phyloP scores from a whole-genome alignment of 2,888 invertebrate species.

The Idaea biselata region DNA sequence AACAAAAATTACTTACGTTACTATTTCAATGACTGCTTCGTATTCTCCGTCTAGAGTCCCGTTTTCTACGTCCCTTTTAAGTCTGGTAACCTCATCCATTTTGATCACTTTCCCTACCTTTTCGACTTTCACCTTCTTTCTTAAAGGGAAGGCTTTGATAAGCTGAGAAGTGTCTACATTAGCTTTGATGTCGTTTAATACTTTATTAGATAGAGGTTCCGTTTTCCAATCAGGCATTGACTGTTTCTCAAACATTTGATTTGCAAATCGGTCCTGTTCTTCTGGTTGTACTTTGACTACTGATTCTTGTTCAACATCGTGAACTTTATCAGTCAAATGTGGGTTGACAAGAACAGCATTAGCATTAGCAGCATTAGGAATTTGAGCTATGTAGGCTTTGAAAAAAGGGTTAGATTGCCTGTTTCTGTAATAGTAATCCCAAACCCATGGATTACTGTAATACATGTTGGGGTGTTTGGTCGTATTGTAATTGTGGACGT shows the following conservation, averaged over 20 bases:
- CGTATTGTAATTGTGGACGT: conserved; percentile 39
- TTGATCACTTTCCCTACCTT: conserved; percentile 57
- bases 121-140: conserved; percentile 58
- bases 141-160: conserved; percentile 47
- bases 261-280: conserved; percentile 15
- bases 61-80: conserved; percentile 8
- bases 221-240: conserved; percentile 55
- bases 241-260: conserved; percentile 18
- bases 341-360: conserved; percentile 33
- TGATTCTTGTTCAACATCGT: conserved; percentile 22
- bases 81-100: conserved; percentile 40
- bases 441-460: conserved; percentile 37
- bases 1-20: conserved; percentile 51
- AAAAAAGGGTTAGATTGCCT: conserved; percentile 32
- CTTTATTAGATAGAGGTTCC: conserved; percentile 44
- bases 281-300: conserved; percentile 13
- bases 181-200: conserved; percentile 60
- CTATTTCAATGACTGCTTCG: conserved; percentile 55
- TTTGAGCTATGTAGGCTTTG: conserved; percentile 24
- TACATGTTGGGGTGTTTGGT: conserved; percentile 22
- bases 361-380: too few relatives aligned
- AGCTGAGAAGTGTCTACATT: conserved; percentile 49
- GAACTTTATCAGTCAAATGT: conserved; percentile 28
- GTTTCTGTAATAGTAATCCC: conserved; percentile 33
- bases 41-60: conserved; percentile 22